Conservation (phyloP, 2,113 vertebrate genomes). For the Syngnathus typhle region DNA sequence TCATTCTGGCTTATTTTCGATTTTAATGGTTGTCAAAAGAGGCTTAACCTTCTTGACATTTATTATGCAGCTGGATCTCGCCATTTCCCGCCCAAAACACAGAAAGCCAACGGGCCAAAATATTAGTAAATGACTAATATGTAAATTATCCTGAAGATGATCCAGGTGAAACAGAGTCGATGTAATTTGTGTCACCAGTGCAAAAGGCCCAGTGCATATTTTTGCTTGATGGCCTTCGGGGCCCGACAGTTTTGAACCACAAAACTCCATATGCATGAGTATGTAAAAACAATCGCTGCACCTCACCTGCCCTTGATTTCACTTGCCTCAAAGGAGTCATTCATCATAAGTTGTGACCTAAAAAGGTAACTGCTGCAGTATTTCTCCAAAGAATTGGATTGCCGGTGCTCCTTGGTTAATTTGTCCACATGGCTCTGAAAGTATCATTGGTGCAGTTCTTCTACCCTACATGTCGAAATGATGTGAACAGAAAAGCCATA, state of each 20-base stretch:
- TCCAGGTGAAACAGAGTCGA: constrained; percentile 38
- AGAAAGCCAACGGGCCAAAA: background rate
- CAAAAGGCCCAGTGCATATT: constrained; percentile 16
- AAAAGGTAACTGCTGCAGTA: constrained; percentile 51
- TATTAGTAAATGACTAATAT: constrained; percentile 6
- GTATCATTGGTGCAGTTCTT: constrained; percentile 14
- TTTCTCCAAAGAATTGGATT: constrained; percentile 53
- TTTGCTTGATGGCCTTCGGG: constrained; percentile 11
- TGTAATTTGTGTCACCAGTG: constrained; percentile 27
- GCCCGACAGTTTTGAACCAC: constrained; percentile 21
- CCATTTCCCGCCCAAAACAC: background rate
- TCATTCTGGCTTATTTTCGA: background rate
- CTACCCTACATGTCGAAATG: background rate
- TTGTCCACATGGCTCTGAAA: constrained; percentile 37
- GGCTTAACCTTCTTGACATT: background rate
- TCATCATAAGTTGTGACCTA: constrained; percentile 60
- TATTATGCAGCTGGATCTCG: background rate
- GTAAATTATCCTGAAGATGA: constrained; percentile 33
- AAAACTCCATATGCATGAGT: constrained; percentile 38
- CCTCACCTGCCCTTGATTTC: constrained; percentile 40
- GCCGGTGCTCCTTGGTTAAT: constrained; percentile 52
- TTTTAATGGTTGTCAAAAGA: background rate
- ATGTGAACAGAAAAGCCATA: background rate
- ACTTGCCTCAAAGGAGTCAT: constrained; percentile 60
- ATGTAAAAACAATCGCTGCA: constrained; percentile 48